phyloP scores from a whole-genome alignment of 2,797 vertebrate genomes.

The Ficedula albicollis region DNA sequence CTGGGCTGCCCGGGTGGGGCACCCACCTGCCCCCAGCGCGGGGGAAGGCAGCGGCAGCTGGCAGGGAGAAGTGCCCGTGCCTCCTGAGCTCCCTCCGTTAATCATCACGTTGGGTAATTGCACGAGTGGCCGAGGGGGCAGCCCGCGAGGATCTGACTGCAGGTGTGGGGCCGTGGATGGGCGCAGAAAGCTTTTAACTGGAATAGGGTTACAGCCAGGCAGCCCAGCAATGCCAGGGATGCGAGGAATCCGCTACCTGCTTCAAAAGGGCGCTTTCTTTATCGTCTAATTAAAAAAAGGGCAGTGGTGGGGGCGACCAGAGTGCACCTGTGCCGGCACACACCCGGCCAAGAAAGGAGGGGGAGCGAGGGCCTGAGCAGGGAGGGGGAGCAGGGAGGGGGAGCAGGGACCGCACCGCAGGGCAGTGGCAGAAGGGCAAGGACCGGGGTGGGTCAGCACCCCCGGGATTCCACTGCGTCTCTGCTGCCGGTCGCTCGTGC shows the following conservation, averaged over 20 bases:
- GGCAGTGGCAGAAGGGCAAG: not conserved
- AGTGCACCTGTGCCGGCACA: slow-evolving; percentile 24
- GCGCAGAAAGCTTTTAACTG: slow-evolving; percentile 64
- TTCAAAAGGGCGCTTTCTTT: slow-evolving; percentile 73
- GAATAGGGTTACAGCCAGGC: slow-evolving; percentile 69
- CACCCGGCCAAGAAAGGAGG: not conserved
- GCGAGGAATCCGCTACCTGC: slow-evolving; percentile 53
- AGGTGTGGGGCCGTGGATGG: slow-evolving; percentile 30
- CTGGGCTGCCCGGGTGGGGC: not conserved
- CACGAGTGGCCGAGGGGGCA: not conserved
- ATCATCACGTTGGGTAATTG: slow-evolving; percentile 67
- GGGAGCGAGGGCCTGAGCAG: not conserved
- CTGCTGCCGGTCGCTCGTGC: accelerated
- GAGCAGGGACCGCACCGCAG: not conserved
- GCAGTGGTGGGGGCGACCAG: not conserved
- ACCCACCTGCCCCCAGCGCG: accelerated
- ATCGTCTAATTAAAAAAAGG: slow-evolving; percentile 60
- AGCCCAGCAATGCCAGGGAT: slow-evolving; percentile 72
- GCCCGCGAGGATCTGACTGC: not conserved
- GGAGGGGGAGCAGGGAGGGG: not conserved
- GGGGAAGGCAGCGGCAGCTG: not conserved
- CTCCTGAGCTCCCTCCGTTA: not conserved
- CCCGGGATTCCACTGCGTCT: accelerated
- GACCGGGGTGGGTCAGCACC: not conserved
- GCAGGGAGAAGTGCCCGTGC: accelerated